Evolutionary conservation across 2,113 vertebrate species (phyloP), one percentile per base, ranked within the genome.

Genomic region (Chionomys nivalis): DNA sequence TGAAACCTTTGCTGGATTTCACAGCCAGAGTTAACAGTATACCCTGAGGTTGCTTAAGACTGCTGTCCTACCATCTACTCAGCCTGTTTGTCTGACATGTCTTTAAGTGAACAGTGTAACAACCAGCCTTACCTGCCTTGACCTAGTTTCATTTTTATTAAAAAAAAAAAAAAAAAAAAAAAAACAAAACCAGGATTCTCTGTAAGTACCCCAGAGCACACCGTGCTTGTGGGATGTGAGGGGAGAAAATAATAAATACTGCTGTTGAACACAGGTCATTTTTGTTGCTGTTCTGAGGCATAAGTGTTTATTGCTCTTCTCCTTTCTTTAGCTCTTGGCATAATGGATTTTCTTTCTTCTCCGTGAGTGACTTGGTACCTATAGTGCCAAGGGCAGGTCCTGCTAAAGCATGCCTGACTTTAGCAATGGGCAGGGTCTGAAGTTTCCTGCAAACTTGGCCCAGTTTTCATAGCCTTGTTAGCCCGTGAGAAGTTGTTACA

Each of bases 81-180:
- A 61, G 79, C 12, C 55, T 83, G 55, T 16, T 39, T 63, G n/a
- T 58, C 39, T 42, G 26, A 82, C 55, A 42, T 26, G 9, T 58
- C 52, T 61, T 79, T 39, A 79, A 19, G 31, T 52, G 31, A n/a
- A 55, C 58, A 85, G 42, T 19, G 26, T 65, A 61, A 61, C 55
- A 63, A 63, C 21, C 12, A 81, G n/a, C 36, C 21, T 81, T 58
- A n/a, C 21, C 31, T 78, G 44, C 47, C 47, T 79, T 82, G 52
- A 5, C 21, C 79, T 82, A 3, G 33, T 82, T 90, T 44, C 8
- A 81, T 81, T 52, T 83, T 75, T 12, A 44, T 72, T 47, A 90
- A 96, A 81, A 90, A 23, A 87, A 96, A 85, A 92, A 24, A 65
- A 21, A 33, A 24, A 81, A 90, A 23, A 87, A 96, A 85, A 92